These are phyloP conservation scores for Nycteola revayana DNA, from an alignment of 2,888 invertebrate species.

Conservation along the genomic window DNA sequence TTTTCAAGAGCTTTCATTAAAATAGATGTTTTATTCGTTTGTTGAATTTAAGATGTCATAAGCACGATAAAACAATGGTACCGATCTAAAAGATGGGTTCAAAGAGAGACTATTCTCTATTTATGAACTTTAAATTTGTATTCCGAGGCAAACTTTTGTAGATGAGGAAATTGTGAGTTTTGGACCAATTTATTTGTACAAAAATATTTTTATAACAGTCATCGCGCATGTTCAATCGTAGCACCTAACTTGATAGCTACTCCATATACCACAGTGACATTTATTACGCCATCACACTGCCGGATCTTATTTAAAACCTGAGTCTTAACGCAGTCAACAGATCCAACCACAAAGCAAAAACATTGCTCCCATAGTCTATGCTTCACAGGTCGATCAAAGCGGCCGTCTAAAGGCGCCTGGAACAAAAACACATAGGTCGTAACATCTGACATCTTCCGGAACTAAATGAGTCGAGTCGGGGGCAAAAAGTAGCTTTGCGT, in stretches of 20 bases:
- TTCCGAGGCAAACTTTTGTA: too few species aligned
- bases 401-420: slow-evolving; percentile 36
- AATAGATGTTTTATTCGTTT: neutral
- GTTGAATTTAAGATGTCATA: slow-evolving; percentile 23
- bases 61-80: slow-evolving; percentile 30
- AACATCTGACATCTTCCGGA: slow-evolving; percentile 54
- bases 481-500: slow-evolving; percentile 38
- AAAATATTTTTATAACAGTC: too few species aligned
- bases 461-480: slow-evolving; percentile 54
- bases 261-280: too few species aligned
- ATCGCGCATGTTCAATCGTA: too few species aligned
- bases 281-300: too few species aligned
- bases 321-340: too few species aligned
- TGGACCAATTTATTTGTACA: too few species aligned
- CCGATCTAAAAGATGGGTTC: slow-evolving; percentile 24
- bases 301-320: too few species aligned
- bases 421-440: slow-evolving; percentile 60
- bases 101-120: neutral
- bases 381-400: slow-evolving; percentile 18
- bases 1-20: neutral
- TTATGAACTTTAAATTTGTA: too few species aligned
- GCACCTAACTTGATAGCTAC: too few species aligned
- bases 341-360: too few species aligned
- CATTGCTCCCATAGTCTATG: neutral
- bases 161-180: too few species aligned